These are phyloP conservation scores for Euclidia mi DNA, from an alignment of 2,888 invertebrate genomes.

Conservation along the genomic window DNA sequence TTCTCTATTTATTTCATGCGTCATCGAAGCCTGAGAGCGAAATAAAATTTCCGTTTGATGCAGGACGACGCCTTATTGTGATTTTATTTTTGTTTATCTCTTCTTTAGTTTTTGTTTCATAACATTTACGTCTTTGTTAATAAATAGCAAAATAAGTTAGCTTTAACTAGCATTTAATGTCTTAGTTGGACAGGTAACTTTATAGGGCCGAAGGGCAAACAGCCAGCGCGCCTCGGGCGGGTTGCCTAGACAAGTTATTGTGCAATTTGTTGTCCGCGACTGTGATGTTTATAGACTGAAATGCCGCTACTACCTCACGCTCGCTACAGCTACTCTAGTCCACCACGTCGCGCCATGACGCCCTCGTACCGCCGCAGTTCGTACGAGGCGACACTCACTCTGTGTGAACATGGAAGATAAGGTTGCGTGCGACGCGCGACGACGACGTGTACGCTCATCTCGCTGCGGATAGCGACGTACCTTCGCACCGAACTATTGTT, in stretches of 20 bases:
- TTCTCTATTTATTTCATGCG: conserved; percentile 87
- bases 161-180: conserved; percentile 83
- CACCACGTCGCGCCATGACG: conserved; percentile 79
- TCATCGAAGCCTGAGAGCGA: conserved; percentile 73
- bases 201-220: conserved; percentile 73
- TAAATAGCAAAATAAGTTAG: conserved; percentile 84
- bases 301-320: conserved; percentile 90
- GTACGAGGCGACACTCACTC: conserved; percentile 29
- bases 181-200: conserved; percentile 78
- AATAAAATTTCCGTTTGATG: conserved; percentile 87
- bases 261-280: conserved; percentile 91
- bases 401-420: conserved; percentile 34
- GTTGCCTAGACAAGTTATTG: conserved; percentile 84
- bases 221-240: conserved; percentile 71
- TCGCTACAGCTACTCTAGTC: conserved; percentile 88
- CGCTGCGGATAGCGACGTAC: conserved; percentile 79
- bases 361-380: conserved; percentile 55
- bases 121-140: conserved; percentile 88
- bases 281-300: conserved; percentile 93
- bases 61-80: conserved; percentile 79
- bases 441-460: conserved; percentile 65
- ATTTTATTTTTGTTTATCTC: conserved; percentile 87
- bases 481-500: conserved; percentile 65
- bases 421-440: conserved; percentile 68
- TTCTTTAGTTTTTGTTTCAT: conserved; percentile 85